Base-by-base conservation (phyloP, 2,797 vertebrate genomes). In the Chaetophractus vellerosus region DNA sequence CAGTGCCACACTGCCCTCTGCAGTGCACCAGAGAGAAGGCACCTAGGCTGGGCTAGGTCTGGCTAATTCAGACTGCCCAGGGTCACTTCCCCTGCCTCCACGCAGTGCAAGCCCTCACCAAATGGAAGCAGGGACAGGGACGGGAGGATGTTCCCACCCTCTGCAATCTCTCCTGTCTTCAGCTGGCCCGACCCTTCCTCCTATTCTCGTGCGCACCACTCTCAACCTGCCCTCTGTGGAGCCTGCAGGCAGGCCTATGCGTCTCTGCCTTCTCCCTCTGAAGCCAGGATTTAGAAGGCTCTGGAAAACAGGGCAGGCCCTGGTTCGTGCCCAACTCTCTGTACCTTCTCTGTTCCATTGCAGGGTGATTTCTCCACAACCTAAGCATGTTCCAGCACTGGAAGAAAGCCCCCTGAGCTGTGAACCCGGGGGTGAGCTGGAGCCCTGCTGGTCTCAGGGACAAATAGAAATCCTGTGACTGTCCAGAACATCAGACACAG, bases 1-100 rank as follows among this genome's bases (percentile, higher is more conserved):
- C 38, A 21, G 92, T 97, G 33, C 95, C 93, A 97, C 88, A 97
- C 93, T 97, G 97, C 90, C 96, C 97, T 94, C 97, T 97, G 31
- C 93, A 91, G 97, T 81, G 15, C 7, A 2, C 2, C 1, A 1
- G 0, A 16, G 71, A 95, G 96, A 97, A 95, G 28, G 69, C 88
- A 90, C 1, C 12, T 6, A 7, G 28, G 19, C 79, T 16, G 4
- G 3, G 2, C 24, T 28, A 26, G 26, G 19, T 31, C 61, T 3
- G 45, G 6, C 11, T 12, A 74, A 68, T 11, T 63, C 19, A 19
- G 23, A 41, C 23, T 0, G 1, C 23, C 4, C 21, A 0, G 36
- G 14, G 64, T 55, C 79, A 5, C 5, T 1, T 52, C 21, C 15
- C 55, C 61, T 48, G 41, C 6, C 23, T 76, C 72, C 63, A 6